Percentiles rank a stretch among this genome's conserved stretches.
phyloP scores from a whole-genome alignment of 2,888 invertebrate genomes.

The Heliconius sara region DNA sequence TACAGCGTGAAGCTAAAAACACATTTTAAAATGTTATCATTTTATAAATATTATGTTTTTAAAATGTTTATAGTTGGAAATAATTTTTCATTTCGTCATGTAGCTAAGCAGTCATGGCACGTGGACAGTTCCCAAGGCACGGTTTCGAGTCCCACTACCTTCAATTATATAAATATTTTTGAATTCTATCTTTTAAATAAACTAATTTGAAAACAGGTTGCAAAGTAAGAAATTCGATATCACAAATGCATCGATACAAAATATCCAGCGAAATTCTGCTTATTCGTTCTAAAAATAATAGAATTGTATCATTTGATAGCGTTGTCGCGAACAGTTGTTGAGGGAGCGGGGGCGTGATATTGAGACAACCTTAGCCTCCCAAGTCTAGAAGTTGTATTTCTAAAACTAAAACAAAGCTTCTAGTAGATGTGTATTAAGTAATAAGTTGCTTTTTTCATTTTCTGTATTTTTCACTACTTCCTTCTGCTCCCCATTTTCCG shows the following conservation, averaged over 20 bases:
- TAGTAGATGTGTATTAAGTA: not conserved
- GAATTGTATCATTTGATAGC: conserved; percentile 32
- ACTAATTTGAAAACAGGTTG: not conserved
- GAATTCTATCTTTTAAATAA: not conserved
- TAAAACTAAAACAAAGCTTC: not conserved
- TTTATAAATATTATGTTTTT: too few species aligned
- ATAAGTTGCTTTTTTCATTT: not conserved
- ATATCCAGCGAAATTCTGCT: conserved; percentile 16
- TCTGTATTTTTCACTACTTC: not conserved
- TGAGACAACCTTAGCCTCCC: conserved; percentile 23
- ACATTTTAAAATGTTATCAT: too few species aligned
- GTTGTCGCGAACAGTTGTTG: conserved; percentile 31
- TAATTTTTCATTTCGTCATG: too few species aligned
- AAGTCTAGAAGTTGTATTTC: not conserved
- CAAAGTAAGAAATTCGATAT: conserved; percentile 9
- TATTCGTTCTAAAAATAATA: conserved; percentile 28
- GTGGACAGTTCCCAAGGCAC: too few species aligned
- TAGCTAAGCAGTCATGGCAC: too few species aligned
- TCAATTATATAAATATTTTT: not conserved
- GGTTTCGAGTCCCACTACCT: not conserved
- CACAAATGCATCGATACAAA: conserved; percentile 21
- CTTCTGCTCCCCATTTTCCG: too few species aligned
- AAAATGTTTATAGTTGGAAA: too few species aligned
- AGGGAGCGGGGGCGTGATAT: conserved; percentile 15
- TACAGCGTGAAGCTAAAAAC: too few species aligned